Base-by-base conservation (phyloP, 2,888 invertebrate species). In the Ommatoiulus sabulosus region DNA sequence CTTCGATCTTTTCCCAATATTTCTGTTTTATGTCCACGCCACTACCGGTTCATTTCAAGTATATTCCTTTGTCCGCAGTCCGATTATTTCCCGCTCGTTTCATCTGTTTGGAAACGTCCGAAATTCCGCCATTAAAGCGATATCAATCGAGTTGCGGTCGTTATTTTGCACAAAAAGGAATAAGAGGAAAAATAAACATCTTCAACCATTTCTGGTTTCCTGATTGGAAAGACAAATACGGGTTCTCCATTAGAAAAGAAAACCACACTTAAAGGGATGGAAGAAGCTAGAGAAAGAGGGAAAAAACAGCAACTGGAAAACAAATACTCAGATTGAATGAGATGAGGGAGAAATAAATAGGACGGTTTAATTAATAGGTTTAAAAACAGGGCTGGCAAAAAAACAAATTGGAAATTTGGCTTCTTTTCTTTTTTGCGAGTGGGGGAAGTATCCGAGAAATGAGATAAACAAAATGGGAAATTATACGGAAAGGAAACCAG, bases 171-270 rank as follows among this genome's bases (percentile, higher is more conserved):
- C 72, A 24, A 35, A 72, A 72, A 72, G 72, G n/a, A 72, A 72
- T 24, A 72, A 72, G 24, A 24, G 72, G 24, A 72, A 72, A 72
- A 72, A 72, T 72, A 72, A 72, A 72, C 72, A 72, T 72, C 72
- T 72, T 72, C 24, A 72, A 20, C 72, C 72, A 72, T 72, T 72
- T 72, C 72, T 24, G 72, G 72, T 72, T 72, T 72, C 72, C 24
- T 72, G 72, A 72, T 72, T 72, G 72, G 72, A 72, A 72, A 72
- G 72, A 72, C 72, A 72, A 72, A 72, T 72, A 72, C 72, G 72
- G 72, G 72, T 72, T 72, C 72, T 72, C 72, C 24, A 72, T 72
- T 72, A 72, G 72, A 72, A 72, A 72, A 72, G 72, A 72, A 52
- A 72, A 63, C 72, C 72, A 72, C 72, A 72, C 20, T 72, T 6